Percentiles rank a stretch among this genome's conserved stretches.
Evolutionary conservation across 2,797 vertebrate genomes (phyloP).

Genomic region (Phataginus tetradactyla): DNA sequence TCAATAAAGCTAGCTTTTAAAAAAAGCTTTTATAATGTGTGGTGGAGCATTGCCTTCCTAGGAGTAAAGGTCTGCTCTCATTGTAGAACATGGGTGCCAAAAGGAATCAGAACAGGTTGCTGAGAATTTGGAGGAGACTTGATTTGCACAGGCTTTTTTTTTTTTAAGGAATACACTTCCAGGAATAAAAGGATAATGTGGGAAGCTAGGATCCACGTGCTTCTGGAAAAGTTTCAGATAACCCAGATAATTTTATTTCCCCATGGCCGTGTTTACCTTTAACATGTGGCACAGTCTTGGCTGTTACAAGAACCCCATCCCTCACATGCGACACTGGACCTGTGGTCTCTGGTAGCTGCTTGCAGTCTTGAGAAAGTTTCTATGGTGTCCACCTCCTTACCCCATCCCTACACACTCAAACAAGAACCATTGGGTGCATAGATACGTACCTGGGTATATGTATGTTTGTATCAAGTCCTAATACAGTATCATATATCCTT

Average conservation of each 20-base stretch:
- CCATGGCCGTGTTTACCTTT: neutral
- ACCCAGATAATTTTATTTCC: neutral
- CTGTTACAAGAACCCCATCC: neutral
- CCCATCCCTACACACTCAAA: neutral
- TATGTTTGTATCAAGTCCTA: neutral
- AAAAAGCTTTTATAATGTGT: neutral
- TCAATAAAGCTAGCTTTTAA: neutral
- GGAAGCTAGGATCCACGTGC: neutral
- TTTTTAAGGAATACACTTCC: neutral
- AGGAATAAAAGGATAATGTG: neutral
- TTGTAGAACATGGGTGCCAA: accelerated
- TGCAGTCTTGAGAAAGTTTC: neutral
- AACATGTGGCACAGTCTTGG: neutral
- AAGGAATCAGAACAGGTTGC: neutral
- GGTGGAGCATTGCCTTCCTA: neutral
- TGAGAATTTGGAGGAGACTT: neutral
- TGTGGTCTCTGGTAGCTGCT: neutral
- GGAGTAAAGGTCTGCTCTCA: neutral
- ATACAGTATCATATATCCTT: neutral
- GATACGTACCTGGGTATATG: too few species aligned
- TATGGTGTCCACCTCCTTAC: accelerated
- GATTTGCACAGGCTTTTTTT: neutral
- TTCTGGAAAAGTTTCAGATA: neutral
- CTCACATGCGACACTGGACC: neutral
- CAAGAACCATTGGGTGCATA: accelerated